phyloP scores from a whole-genome alignment of 2,888 invertebrate genomes.

The Dinocampus coccinellae region DNA sequence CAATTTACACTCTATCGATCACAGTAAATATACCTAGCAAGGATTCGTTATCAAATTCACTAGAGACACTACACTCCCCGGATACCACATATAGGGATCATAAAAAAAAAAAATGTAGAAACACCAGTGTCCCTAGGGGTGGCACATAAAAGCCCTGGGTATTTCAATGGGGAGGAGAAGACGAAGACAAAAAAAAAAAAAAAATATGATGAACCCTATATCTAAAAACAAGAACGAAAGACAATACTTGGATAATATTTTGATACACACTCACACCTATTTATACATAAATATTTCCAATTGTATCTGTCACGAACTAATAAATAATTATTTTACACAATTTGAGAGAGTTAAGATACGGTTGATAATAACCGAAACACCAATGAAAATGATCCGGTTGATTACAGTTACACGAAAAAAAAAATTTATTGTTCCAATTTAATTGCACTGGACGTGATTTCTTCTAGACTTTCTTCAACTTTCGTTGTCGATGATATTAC shows the following conservation, averaged over 20 bases:
- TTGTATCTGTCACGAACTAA: no score
- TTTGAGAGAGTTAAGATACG: no score
- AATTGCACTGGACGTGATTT: neutral
- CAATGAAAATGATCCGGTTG: no score
- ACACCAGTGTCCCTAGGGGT: conserved; percentile 20
- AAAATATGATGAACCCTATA: neutral
- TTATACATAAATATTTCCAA: neutral
- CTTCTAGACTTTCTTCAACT: neutral
- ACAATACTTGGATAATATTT: conserved; percentile 5
- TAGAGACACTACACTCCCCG: conserved; percentile 15
- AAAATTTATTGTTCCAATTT: neutral
- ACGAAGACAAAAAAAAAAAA: no score
- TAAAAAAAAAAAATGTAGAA: conserved; percentile 34
- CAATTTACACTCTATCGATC: conserved; percentile 27
- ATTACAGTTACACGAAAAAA: no score
- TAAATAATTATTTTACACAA: no score
- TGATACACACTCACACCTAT: neutral
- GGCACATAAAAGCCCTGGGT: conserved; percentile 10
- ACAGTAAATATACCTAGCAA: conserved; percentile 10
- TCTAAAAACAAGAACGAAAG: neutral
- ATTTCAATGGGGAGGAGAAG: conserved; percentile 6
- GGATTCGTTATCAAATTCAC: conserved; percentile 30
- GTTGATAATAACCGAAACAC: neutral
- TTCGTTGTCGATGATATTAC: neutral
- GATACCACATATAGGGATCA: conserved; percentile 24